Conservation (phyloP, 2,888 invertebrate genomes). For the Linnaemya vulpina region DNA sequence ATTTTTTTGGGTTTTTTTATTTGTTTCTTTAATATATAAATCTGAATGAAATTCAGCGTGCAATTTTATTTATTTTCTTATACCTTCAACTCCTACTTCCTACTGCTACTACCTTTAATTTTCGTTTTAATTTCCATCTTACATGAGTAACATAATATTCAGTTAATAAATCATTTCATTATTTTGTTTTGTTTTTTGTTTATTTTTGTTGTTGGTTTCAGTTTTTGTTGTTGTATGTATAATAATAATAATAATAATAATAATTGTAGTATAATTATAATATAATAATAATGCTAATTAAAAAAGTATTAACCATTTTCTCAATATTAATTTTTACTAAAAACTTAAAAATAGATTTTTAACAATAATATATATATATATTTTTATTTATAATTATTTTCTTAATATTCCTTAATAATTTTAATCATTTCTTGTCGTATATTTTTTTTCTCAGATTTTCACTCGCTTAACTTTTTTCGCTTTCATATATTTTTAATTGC, state of each 20-base stretch:
- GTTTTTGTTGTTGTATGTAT: constrained; percentile 64
- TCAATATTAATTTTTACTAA: constrained; percentile 71
- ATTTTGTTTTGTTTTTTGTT: constrained; percentile 53
- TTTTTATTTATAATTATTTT: constrained; percentile 57
- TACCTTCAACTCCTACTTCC: constrained; percentile 71
- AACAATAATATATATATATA: constrained; percentile 72
- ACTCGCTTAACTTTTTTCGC: neutral
- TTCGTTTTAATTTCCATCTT: constrained; percentile 46
- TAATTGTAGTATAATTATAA: constrained; percentile 64
- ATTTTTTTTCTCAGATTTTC: constrained; percentile 12
- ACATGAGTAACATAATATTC: constrained; percentile 70
- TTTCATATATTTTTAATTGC: constrained; percentile 12
- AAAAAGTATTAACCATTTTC: constrained; percentile 72
- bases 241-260: constrained; percentile 68
- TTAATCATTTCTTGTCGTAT: constrained; percentile 44
- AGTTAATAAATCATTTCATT: constrained; percentile 46
- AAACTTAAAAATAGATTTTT: constrained; percentile 72
- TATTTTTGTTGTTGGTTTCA: constrained; percentile 62
- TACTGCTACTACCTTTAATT: constrained; percentile 67
- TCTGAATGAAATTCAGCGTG: constrained; percentile 71
- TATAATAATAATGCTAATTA: constrained; percentile 71
- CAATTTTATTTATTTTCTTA: constrained; percentile 58
- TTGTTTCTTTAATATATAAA: constrained; percentile 47
- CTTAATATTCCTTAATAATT: constrained; percentile 45
- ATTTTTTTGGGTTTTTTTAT: constrained; percentile 31